Base-by-base conservation (phyloP, 2,888 invertebrate genomes). In the Cecidostiba fungosa region DNA sequence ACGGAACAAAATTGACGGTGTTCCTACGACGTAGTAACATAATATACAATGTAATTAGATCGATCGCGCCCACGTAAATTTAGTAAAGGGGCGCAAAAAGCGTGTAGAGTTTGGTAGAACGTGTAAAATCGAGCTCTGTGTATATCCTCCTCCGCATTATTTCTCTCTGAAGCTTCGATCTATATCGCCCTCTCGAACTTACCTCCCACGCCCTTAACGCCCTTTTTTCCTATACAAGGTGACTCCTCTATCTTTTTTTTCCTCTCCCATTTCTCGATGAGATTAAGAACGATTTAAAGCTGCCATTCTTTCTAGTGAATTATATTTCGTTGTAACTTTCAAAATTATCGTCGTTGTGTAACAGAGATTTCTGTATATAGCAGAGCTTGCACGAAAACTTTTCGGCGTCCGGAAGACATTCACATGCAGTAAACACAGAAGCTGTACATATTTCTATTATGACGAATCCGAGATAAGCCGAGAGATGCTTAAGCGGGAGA, bases 181-280 rank as follows among this genome's bases (percentile, higher is more conserved):
- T 79, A 79, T n/a, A 59, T 62, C 23, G 19, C 23, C 77, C 73
- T 77, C 72, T 76, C 77, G 43, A 83, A 73, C 72, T 77, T 77
- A 36, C 77, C 16, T 23, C 77, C 77, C 29, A 77, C 73, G 47
- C 39, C 23, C 29, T 77, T 50, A 59, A 3, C 26, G 8, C 66
- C 23, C 39, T 16, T 29, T 39, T 39, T 26, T 4, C 26, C 3
- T 32, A 32, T 62, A 23, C 23, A 72, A 81, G 47, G 72, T 72
- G n/a, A 43, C 72, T 72, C 72, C n/a, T 54, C 19, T 54, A 8
- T 29, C 19, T 59, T 29, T 59, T 43, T 50, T 26, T 66, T 36
- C 19, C 47, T 47, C 32, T 77, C 26, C 26, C 12, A 32, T 43
- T n/a, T 0, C 70, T 54, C 23, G 32, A 39, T 43, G 16, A 10